phyloP scores from a whole-genome alignment of 2,797 vertebrate genomes.

The Poeciliopsis paucimaculata region DNA sequence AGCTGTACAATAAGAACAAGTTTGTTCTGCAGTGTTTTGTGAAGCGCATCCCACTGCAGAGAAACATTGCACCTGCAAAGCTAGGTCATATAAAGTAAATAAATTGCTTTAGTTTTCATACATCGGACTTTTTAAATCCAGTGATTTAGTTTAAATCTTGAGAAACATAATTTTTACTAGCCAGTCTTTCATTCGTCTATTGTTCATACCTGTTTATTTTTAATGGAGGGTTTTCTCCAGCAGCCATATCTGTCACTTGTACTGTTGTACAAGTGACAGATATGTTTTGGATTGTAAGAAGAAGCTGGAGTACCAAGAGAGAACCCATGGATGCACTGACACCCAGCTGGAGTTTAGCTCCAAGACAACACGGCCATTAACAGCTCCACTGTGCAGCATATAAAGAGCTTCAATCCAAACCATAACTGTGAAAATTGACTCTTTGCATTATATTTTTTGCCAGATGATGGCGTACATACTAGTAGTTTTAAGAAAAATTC shows the following conservation, averaged over 20 bases:
- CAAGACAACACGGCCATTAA: neutral
- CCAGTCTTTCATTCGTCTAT: neutral
- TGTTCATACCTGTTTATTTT: neutral
- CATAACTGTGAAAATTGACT: neutral
- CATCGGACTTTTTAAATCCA: neutral
- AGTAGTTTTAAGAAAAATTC: neutral
- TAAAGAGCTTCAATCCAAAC: neutral
- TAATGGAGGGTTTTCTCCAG: neutral
- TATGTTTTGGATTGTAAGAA: neutral
- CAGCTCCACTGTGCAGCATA: neutral
- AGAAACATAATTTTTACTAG: neutral
- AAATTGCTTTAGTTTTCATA: neutral
- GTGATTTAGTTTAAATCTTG: neutral
- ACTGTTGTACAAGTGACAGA: too few relatives aligned
- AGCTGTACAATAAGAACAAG: conserved; percentile 24
- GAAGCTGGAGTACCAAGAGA: neutral
- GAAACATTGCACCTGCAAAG: conserved; percentile 27
- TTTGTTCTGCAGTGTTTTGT: conserved; percentile 8
- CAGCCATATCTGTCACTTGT: neutral
- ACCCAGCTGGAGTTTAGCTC: neutral
- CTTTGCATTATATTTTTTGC: neutral
- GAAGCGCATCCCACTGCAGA: conserved; percentile 13
- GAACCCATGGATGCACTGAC: neutral
- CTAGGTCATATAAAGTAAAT: conserved; percentile 11
- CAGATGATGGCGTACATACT: neutral